A percentile compares a stretch with the other conserved stretches of the same genome.
phyloP scores from a whole-genome alignment of 1,140 invertebrate species.

The Arctopsyche grandis region DNA sequence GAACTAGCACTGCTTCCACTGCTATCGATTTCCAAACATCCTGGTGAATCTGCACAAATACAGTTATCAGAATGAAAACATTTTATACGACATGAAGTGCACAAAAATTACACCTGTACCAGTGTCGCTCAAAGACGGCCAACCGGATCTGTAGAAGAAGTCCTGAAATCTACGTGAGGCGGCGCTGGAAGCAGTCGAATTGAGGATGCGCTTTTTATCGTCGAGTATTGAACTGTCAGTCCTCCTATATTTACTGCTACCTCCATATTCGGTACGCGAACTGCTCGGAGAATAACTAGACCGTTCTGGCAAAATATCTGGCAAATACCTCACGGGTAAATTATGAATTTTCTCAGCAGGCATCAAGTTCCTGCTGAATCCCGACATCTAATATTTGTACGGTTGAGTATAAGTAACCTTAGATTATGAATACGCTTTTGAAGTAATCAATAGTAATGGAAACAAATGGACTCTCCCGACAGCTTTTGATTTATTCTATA shows the following conservation, averaged over 20 bases:
- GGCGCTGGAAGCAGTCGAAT: slow-evolving; percentile 45
- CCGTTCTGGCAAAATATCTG: slow-evolving; percentile 45
- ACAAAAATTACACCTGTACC: slow-evolving; percentile 42
- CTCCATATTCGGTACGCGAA: slow-evolving; percentile 41
- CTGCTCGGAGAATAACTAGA: slow-evolving; percentile 25
- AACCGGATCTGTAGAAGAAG: slow-evolving; percentile 45
- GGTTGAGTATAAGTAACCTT: no score
- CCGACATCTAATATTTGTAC: slow-evolving; percentile 43
- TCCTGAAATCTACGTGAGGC: slow-evolving; percentile 49
- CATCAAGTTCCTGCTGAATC: slow-evolving; percentile 41
- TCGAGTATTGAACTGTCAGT: background rate
- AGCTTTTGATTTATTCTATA: no score
- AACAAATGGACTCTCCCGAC: no score
- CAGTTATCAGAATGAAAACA: background rate
- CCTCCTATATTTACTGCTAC: background rate
- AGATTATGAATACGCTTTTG: no score
- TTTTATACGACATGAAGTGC: background rate
- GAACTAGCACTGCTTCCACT: slow-evolving; percentile 63
- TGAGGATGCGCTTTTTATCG: slow-evolving; percentile 12
- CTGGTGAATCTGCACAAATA: slow-evolving; percentile 60
- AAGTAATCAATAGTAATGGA: no score
- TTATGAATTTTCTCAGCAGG: slow-evolving; percentile 36
- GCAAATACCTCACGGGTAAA: slow-evolving; percentile 34
- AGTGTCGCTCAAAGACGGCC: slow-evolving; percentile 53
- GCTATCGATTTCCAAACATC: slow-evolving; percentile 64